A percentile compares a stretch with the other conserved stretches of the same genome.
Conservation (phyloP, 1,140 invertebrate genomes). For the Brevipalpus yothersi region DNA sequence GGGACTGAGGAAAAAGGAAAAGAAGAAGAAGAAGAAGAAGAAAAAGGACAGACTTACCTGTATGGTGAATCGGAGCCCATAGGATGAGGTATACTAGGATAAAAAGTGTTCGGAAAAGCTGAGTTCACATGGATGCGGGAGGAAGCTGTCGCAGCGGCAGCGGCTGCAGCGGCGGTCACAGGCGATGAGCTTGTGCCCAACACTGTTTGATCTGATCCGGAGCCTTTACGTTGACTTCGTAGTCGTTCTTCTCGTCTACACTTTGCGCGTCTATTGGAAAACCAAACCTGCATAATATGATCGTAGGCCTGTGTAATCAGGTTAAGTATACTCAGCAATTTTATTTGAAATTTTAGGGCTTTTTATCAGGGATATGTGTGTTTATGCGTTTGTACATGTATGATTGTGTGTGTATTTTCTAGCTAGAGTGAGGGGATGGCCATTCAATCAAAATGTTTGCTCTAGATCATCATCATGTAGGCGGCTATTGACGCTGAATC, state of each 20-base stretch:
- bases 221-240: constrained; percentile 20
- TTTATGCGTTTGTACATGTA: too few species aligned
- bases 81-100: constrained; percentile 17
- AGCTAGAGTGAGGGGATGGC: too few species aligned
- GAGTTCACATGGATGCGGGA: constrained; percentile 18
- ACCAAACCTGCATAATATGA: constrained; percentile 57
- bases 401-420: too few species aligned
- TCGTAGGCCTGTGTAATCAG: constrained; percentile 1
- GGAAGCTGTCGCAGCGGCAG: constrained; percentile 11
- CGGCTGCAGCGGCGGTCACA: constrained; percentile 11
- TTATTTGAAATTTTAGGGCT: not conserved
- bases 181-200: not conserved
- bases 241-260: constrained; percentile 90
- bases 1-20: too few species aligned
- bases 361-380: not conserved
- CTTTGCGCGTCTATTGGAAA: constrained; percentile 90
- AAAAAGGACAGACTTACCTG: constrained; percentile 4
- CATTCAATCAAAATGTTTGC: not conserved
- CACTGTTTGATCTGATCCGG: not conserved
- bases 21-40: not conserved
- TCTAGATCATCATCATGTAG: not conserved
- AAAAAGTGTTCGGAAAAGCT: constrained; percentile 21
- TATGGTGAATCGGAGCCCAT: constrained; percentile 6
- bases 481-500: not conserved
- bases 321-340: not conserved